Evolutionary conservation across 2,113 vertebrate genomes (phyloP), one percentile per base, ranked within the genome.

Genomic region (Panthera tigris): DNA sequence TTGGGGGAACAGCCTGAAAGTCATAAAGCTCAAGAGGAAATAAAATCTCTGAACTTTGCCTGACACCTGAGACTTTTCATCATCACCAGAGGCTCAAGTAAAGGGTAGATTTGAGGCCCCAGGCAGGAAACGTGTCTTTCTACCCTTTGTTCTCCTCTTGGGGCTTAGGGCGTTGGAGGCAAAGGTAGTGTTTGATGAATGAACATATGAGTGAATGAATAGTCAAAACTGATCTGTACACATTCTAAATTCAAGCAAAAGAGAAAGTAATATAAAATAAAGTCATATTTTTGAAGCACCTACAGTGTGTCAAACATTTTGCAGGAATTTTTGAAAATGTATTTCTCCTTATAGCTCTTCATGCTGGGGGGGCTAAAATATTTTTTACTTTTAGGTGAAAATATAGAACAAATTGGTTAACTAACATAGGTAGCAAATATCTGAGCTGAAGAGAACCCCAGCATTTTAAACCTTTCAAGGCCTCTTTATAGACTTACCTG

Each of bases 1-100:
- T 98, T 95, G 96, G 81, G 81, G 96, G 96, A 98, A 95, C 68
- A 94, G 86, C 82, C 96, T 98, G 97, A 98, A 98, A 98, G 97
- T 98, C 96, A 83, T 87, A 97, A 97, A 96, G 85, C 96, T 97
- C 73, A 96, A 41, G 84, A 94, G 45, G 80, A 97, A 98, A 94
- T 91, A 89, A 92, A 86, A 74, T 94, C 89, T 87, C 78, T 92
- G 97, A 91, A 69, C 79, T 94, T 92, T 55, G n/a, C 45, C 0
- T 87, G 91, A 91, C 97, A 98, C 63, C 80, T 82, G 83, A 91
- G 95, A 91, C 61, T 83, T 93, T 94, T 93, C 74, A 39, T 33
- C 61, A 89, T 29, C 88, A 65, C 31, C 33, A 73, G 33, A 61
- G 36, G 36, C 71, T 88, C 80, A 83, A 94, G 69, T 33, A 95